These are phyloP conservation scores for Anoplophora glabripennis DNA, from an alignment of 1,140 invertebrate species.

Conservation along the genomic window DNA sequence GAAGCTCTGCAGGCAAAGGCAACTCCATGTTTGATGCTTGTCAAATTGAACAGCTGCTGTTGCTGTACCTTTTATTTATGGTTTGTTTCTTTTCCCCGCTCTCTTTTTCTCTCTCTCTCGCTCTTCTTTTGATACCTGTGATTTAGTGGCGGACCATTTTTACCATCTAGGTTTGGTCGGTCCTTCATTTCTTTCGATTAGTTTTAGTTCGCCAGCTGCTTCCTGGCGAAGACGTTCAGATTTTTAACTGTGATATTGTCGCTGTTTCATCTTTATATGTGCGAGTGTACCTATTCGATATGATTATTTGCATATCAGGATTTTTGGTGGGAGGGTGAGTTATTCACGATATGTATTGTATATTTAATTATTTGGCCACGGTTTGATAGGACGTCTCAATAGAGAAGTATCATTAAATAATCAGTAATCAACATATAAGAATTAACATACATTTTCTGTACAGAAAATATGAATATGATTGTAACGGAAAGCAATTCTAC, in stretches of 20 bases:
- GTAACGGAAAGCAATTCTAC: not conserved
- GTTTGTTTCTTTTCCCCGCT: not conserved
- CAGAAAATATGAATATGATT: not conserved
- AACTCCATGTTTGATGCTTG: conserved; percentile 24
- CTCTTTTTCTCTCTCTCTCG: conserved; percentile 28
- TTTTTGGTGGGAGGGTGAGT: conserved; percentile 61
- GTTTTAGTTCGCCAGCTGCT: conserved; percentile 38
- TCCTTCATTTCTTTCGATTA: conserved; percentile 25
- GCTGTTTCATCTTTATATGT: conserved; percentile 6
- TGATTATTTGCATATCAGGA: conserved; percentile 66
- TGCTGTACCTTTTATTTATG: conserved; percentile 14
- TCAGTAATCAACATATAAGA: conserved; percentile 6
- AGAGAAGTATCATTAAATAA: no score
- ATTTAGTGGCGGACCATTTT: conserved; percentile 37
- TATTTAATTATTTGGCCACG: no score
- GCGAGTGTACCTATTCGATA: conserved; percentile 29
- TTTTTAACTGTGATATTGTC: conserved; percentile 14
- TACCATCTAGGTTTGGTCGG: conserved; percentile 41
- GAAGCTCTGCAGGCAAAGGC: not conserved
- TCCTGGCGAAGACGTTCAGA: conserved; percentile 31
- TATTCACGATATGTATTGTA: conserved; percentile 14
- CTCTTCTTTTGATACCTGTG: conserved; percentile 39
- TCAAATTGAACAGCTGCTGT: conserved; percentile 36
- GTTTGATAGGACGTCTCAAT: no score
- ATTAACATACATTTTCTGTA: not conserved